Evolutionary conservation across 2,113 vertebrate genomes (phyloP).

Genomic region (Prionailurus viverrinus): DNA sequence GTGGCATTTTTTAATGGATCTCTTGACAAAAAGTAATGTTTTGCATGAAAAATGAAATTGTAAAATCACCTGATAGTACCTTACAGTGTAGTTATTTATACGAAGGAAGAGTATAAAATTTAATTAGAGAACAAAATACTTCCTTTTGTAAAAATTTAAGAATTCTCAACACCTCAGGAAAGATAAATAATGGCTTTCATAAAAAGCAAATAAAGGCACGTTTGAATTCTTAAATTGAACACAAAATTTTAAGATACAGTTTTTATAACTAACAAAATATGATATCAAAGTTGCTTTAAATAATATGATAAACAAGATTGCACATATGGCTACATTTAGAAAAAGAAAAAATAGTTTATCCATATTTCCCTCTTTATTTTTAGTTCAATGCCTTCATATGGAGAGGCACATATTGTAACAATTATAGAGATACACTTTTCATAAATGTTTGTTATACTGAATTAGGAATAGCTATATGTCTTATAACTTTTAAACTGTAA

Average conservation of each 20-base stretch:
- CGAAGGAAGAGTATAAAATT: neutral
- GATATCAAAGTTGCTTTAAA: neutral
- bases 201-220: neutral
- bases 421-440: neutral
- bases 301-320: neutral
- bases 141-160: neutral
- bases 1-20: neutral
- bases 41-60: neutral
- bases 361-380: neutral
- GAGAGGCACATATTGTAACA: neutral
- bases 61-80: neutral
- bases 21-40: neutral
- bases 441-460: neutral
- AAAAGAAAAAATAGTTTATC: neutral
- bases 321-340: neutral
- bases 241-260: neutral
- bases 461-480: neutral
- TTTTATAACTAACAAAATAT: neutral
- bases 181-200: neutral
- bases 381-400: neutral
- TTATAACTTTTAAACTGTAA: neutral
- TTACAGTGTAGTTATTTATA: neutral
- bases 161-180: neutral
- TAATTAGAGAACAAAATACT: neutral
- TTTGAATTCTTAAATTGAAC: neutral